Evolutionary conservation across 2,113 vertebrate species (phyloP), one percentile per base, ranked within the genome.

Genomic region (Oreotrochilus melanogaster): DNA sequence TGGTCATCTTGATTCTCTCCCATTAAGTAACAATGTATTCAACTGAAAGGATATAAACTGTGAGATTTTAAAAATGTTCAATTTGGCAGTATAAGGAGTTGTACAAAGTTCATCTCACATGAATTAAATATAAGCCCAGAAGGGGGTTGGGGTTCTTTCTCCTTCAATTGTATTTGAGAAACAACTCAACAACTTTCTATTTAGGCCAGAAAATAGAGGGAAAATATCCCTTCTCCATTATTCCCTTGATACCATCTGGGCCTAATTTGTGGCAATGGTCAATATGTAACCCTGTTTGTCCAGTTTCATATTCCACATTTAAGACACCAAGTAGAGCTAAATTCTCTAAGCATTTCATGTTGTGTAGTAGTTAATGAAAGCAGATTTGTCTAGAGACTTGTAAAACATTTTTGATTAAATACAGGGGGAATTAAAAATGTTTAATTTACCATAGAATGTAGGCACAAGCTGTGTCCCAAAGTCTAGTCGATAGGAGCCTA

Each of bases 91-190:
- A 78, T 45, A 56, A 80, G 54, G 69, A 43, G 11, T 27, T 69
- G 8, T 6, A 57, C 30, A 23, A 83, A 61, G 18, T 84, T 80
- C 8, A 57, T 70, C 11, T 47, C 48, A 78, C 9, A 86, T 50
- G 11, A 72, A 79, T 62, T 72, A 79, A 91, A 76, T 70, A 76
- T 60, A 69, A 51, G 4, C 39, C 30, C 30, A 73, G 35, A 78
- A 37, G 35, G 60, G 21, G 3, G 8, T 22, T 84, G 43, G 7
- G 8, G 16, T 57, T 28, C 25, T 18, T 23, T 0, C 1, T 4
- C 3, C 1, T 65, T 48, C 15, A 48, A 1, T 19, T 86, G 16
- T 80, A 24, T 66, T 91, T 86, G 45, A 73, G 11, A 76, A 7
- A 47, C 39, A 39, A 39, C 12, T 39, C 39, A 39, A 5, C 39